Base-by-base conservation (phyloP, 2,797 vertebrate species). In the Echeneis naucrates region DNA sequence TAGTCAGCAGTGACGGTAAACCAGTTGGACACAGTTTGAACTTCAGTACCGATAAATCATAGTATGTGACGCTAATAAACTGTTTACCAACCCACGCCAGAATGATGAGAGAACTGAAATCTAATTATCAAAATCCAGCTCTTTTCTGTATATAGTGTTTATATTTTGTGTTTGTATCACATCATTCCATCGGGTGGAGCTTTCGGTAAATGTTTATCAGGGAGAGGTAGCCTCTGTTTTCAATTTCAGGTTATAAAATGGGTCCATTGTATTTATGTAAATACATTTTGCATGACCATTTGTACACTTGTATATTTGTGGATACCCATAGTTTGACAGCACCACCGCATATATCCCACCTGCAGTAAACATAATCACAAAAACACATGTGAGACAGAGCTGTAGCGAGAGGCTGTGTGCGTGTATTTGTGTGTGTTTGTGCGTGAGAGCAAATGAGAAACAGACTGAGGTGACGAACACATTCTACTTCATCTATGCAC, bases 321-420 rank as follows among this genome's bases (percentile, higher is more conserved):
- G 66, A 70, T 57, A 75, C 48, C 38, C 53, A 2, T 5, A 47
- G 60, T 42, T 40, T 42, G 48, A 72, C 53, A 57, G 33, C 32
- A 4, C 40, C 45, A 27, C 52, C 8, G 16, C 32, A 52, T 27
- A 68, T n/a, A 45, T 47, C 52, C 77, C 75, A 66, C 74, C 71
- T 75, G 51, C 30, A 47, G 50, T 50, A 27, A 48, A 4, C 59
- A 52, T 80, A 66, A 86, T 74, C 59, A 55, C 68, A 76, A 74
- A 85, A 88, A 86, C 75, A 82, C 56, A 75, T 82, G 83, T 67
- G 63, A 75, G 27, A 21, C 23, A 44, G 45, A 23, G 59, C 47
- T 69, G 33, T 21, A 35, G 50, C 8, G 7, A 14, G 50, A 40
- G 8, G 8, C 23, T 47, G 48, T 44, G 44, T 55, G 50, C 63